Evolutionary conservation across 2,888 invertebrate genomes (phyloP), one percentile per base, ranked within the genome.

Genomic region (Mimachlamys varia): DNA sequence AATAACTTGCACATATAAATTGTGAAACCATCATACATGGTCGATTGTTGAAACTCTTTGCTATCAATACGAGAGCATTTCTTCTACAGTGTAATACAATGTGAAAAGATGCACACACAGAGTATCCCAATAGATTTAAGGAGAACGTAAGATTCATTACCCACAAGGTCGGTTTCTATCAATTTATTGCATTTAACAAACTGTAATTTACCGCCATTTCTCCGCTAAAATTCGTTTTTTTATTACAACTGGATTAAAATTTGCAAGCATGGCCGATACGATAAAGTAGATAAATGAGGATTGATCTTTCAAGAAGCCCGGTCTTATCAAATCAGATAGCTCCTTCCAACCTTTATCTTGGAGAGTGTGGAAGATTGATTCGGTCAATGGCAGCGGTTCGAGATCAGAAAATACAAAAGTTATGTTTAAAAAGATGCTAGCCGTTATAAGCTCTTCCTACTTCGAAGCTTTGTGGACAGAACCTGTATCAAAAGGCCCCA

Each of bases 71-170:
- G 62, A 76, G 76, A 12, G 33, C 13, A 33, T 33, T 76, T 33
- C 76, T 15, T 27, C 33, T 76, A n/a, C n/a, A n/a, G n/a, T n/a
- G n/a, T n/a, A 76, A 76, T 76, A 76, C 76, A 33, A 76, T 27
- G 10, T 76, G 76, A 76, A 76, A 76, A 33, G 76, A 76, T 76
- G 76, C 76, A 76, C 76, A 76, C 76, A 76, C 76, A 76, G 19
- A 76, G 7, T 22, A 27, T 33, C 0, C 13, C 76, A 33, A 76
- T 33, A 76, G 12, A 27, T 33, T 33, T 27, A 76, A 33, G 33
- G 33, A 27, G 2, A 76, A 76, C 76, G 22, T 33, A 76, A 76
- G 33, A 76, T 76, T 33, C 17, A 76, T 76, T 76, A 27, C 10
- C 5, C 76, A 27, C 76, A 76, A 76, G 76, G 76, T 76, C 76